These are phyloP conservation scores for Drosophila quasianomalipes DNA, from an alignment of 2,888 invertebrate genomes.

Conservation along the genomic window DNA sequence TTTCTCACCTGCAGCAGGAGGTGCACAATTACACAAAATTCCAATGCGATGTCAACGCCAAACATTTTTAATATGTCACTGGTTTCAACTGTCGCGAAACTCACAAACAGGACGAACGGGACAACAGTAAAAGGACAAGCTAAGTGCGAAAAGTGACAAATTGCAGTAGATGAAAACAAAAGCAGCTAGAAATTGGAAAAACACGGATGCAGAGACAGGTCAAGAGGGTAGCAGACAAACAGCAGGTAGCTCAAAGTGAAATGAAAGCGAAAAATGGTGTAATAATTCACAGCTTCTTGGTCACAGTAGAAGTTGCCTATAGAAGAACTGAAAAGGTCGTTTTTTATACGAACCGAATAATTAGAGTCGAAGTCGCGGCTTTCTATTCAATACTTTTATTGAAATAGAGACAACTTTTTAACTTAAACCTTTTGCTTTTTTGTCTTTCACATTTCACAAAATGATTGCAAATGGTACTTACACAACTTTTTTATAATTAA, in stretches of 20 bases:
- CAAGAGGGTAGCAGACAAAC: slow-evolving; percentile 35
- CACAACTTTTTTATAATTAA: neutral
- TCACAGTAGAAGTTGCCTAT: slow-evolving; percentile 16
- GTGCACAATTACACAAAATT: slow-evolving; percentile 52
- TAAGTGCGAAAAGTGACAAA: slow-evolving; percentile 75
- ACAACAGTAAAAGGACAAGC: slow-evolving; percentile 46
- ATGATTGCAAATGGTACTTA: neutral
- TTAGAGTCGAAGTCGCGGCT: neutral
- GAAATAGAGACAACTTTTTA: neutral
- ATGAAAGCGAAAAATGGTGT: slow-evolving; percentile 36
- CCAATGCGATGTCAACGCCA: slow-evolving; percentile 59
- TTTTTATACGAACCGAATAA: neutral
- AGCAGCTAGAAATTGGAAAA: neutral
- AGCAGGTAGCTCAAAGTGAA: slow-evolving; percentile 30
- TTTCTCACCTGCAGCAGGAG: slow-evolving; percentile 40
- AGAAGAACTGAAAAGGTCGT: neutral
- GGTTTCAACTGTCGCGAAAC: slow-evolving; percentile 42
- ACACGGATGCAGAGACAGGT: slow-evolving; percentile 51
- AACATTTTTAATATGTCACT: slow-evolving; percentile 60
- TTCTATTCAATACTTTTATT: neutral
- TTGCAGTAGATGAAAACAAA: slow-evolving; percentile 59
- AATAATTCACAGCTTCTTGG: slow-evolving; percentile 47
- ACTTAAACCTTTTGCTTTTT: neutral
- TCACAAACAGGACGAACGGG: slow-evolving; percentile 4
- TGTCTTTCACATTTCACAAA: neutral